phyloP scores from a whole-genome alignment of 2,113 vertebrate genomes.

The Mus pahari region DNA sequence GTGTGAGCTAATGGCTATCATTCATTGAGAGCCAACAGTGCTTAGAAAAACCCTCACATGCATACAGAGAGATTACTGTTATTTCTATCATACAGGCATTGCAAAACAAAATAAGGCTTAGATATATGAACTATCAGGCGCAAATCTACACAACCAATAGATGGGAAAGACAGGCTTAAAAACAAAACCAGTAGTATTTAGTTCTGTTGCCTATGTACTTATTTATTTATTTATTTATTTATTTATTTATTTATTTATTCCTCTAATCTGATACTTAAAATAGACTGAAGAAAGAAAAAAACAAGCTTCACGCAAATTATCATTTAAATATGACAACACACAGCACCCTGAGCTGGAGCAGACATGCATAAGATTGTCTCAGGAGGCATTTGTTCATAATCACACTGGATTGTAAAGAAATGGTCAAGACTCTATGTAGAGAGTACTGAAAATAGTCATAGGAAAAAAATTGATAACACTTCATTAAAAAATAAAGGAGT shows the following conservation, averaged over 20 bases:
- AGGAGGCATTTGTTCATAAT: neutral
- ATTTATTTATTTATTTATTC: neutral
- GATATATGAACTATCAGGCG: neutral
- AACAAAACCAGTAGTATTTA: neutral
- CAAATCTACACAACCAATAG: neutral
- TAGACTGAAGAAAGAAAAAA: neutral
- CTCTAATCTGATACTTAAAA: neutral
- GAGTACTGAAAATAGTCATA: neutral
- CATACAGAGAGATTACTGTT: neutral
- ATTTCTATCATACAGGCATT: neutral
- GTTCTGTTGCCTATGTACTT: neutral
- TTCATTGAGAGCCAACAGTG: neutral
- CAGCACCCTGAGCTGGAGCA: neutral
- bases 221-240: constrained; percentile 10
- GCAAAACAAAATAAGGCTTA: neutral
- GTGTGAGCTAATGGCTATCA: neutral
- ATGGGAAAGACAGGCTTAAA: neutral
- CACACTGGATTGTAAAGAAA: neutral
- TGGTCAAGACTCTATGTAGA: neutral
- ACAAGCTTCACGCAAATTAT: neutral
- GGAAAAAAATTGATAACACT: neutral
- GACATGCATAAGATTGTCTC: neutral
- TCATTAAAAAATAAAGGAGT: neutral
- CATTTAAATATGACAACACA: constrained; percentile 24
- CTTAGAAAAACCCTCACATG: neutral